Evolutionary conservation across 2,888 invertebrate species (phyloP).

Genomic region (Sialis lutaria): DNA sequence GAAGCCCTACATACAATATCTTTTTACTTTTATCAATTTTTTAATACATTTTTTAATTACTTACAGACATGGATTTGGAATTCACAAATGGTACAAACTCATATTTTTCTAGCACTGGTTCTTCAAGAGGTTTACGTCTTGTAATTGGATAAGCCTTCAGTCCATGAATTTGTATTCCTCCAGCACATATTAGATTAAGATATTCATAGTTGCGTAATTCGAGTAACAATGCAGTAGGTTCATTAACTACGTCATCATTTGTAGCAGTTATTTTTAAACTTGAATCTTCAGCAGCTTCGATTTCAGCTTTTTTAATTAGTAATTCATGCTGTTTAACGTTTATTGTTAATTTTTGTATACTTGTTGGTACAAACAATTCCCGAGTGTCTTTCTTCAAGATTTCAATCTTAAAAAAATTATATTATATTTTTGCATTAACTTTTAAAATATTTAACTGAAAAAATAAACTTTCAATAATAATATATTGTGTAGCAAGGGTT

Average conservation of each 20-base stretch:
- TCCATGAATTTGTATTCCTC: constrained; percentile 62
- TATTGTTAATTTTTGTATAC: constrained; percentile 33
- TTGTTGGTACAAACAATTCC: constrained; percentile 50
- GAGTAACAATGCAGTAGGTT: too few relatives aligned
- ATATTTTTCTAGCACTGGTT: constrained; percentile 64
- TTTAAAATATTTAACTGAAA: too few relatives aligned
- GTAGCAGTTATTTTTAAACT: constrained; percentile 7
- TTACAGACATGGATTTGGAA: constrained; percentile 11
- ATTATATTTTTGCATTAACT: too few relatives aligned
- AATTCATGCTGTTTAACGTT: constrained; percentile 23
- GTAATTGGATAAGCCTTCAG: constrained; percentile 61
- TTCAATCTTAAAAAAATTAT: constrained; percentile 31
- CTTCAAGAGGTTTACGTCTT: constrained; percentile 43
- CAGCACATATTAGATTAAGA: constrained; percentile 31
- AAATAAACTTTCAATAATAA: too few relatives aligned
- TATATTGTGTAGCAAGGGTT: too few relatives aligned
- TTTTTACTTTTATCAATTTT: too few relatives aligned
- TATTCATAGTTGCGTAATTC: constrained; percentile 19
- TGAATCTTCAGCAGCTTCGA: constrained; percentile 1
- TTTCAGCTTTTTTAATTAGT: constrained; percentile 6
- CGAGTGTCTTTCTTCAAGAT: constrained; percentile 49
- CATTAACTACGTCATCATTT: constrained; percentile 18
- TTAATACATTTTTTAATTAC: neutral
- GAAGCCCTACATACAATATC: too few relatives aligned
- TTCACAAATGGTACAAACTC: constrained; percentile 45